phyloP scores from a whole-genome alignment of 1,140 invertebrate genomes.

The Caerostris extrusa region DNA sequence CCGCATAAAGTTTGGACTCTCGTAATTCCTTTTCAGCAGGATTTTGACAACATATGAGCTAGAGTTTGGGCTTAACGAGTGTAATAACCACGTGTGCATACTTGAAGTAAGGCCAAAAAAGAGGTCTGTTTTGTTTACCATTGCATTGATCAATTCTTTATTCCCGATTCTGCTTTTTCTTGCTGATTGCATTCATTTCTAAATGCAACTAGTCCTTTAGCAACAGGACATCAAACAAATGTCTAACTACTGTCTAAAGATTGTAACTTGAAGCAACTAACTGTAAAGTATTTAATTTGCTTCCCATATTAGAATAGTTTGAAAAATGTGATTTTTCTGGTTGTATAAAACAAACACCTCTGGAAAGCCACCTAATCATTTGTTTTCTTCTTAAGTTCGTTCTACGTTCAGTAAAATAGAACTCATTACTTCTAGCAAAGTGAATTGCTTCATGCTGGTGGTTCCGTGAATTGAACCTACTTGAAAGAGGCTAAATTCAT shows the following conservation, averaged over 20 bases:
- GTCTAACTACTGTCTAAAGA: conserved; percentile 66
- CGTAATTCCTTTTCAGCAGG: background rate
- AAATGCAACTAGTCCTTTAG: conserved; percentile 17
- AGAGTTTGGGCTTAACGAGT: conserved; percentile 51
- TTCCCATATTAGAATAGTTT: conserved; percentile 26
- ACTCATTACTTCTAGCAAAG: conserved; percentile 35
- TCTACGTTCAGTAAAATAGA: conserved; percentile 61
- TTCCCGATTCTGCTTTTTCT: conserved; percentile 13
- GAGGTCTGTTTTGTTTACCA: conserved; percentile 27
- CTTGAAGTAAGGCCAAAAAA: conserved; percentile 64
- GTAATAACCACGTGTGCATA: conserved; percentile 34
- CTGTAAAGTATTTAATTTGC: conserved; percentile 2
- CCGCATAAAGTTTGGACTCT: background rate
- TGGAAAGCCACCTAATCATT: conserved; percentile 44
- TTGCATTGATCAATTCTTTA: background rate
- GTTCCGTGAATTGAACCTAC: conserved; percentile 65
- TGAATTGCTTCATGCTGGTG: conserved; percentile 46
- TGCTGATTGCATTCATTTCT: background rate
- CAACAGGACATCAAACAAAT: conserved; percentile 5
- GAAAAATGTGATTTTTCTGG: background rate
- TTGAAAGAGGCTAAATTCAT: conserved; percentile 67
- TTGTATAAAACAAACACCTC: conserved; percentile 51
- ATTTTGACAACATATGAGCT: background rate
- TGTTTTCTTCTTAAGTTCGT: conserved; percentile 5
- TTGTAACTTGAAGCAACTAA: conserved; percentile 56